These are phyloP conservation scores for Microctenopoma stevenorrisi DNA, from an alignment of 2,797 vertebrate genomes.

Conservation along the genomic window DNA sequence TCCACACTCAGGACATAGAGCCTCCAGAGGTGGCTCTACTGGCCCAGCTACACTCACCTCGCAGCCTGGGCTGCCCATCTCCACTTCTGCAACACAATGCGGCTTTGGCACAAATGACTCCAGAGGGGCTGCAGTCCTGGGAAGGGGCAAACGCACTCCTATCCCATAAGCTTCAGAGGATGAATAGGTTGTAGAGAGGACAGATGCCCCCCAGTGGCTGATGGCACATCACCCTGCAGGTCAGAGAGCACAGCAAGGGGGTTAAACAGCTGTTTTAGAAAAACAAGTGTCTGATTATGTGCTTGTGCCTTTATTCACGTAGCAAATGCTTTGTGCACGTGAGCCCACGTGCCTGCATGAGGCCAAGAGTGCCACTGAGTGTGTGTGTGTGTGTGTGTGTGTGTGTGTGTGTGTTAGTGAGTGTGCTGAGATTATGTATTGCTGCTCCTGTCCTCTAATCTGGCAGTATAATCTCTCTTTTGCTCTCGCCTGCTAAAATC, in stretches of 20 bases:
- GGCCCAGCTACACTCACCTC: slow-evolving; percentile 87
- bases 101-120: slow-evolving; percentile 76
- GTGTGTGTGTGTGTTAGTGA: slow-evolving; percentile 33
- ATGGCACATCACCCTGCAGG: slow-evolving; percentile 81
- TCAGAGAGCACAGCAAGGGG: slow-evolving; percentile 61
- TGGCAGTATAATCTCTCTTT: slow-evolving; percentile 85
- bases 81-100: slow-evolving; percentile 59
- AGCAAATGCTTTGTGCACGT: slow-evolving; percentile 72
- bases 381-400: slow-evolving; percentile 33
- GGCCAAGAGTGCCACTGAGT: slow-evolving; percentile 25
- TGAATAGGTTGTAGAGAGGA: slow-evolving; percentile 73
- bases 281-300: slow-evolving; percentile 70
- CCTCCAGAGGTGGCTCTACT: slow-evolving; percentile 88
- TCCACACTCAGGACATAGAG: slow-evolving; percentile 93
- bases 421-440: slow-evolving; percentile 80
- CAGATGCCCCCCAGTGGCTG: slow-evolving; percentile 76
- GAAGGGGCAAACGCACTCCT: slow-evolving; percentile 68
- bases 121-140: slow-evolving; percentile 62
- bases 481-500: slow-evolving; percentile 81
- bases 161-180: slow-evolving; percentile 78
- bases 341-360: slow-evolving; percentile 56
- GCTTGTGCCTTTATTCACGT: slow-evolving; percentile 62
- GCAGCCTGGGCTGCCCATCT: slow-evolving; percentile 91
- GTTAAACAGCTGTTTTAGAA: slow-evolving; percentile 71
- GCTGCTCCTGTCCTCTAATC: slow-evolving; percentile 84